Conservation (phyloP, 2,113 vertebrate species). For the Bos indicus region DNA sequence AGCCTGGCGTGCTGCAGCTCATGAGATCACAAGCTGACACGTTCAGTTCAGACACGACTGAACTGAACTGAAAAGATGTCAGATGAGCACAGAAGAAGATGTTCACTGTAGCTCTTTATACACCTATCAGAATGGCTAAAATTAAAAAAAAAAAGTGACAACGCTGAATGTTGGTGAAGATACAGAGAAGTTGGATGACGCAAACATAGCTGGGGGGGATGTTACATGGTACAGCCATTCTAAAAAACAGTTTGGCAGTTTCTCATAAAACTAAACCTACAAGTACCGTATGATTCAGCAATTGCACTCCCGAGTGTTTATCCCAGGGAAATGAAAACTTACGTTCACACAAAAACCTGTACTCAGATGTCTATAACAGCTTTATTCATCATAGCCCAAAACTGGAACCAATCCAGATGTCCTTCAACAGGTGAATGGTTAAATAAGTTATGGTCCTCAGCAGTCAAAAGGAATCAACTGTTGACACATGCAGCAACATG, state of each 20-base stretch:
- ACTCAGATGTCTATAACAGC: neutral
- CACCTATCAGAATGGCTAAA: neutral
- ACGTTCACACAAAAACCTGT: neutral
- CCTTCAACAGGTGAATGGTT: neutral
- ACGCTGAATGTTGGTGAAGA: neutral
- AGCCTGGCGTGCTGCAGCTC: neutral
- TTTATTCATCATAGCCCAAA: neutral
- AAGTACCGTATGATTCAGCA: neutral
- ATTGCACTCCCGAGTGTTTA: neutral
- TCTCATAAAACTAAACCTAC: neutral
- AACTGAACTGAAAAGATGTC: neutral
- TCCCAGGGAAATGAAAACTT: conserved; percentile 13
- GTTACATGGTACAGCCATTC: neutral
- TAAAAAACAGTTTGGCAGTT: neutral
- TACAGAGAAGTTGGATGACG: neutral
- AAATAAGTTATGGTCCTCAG: neutral
- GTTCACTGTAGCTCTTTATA: neutral
- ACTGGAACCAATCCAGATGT: neutral
- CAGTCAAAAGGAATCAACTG: neutral
- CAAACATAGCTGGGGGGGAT: neutral
- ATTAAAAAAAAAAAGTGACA: neutral
- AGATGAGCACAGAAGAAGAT: neutral
- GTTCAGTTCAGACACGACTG: neutral
- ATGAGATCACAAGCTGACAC: neutral
- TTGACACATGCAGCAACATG: neutral